Evolutionary conservation across 2,113 vertebrate genomes (phyloP), one percentile per base, ranked within the genome.

Genomic region (Rhabdomys dilectus): DNA sequence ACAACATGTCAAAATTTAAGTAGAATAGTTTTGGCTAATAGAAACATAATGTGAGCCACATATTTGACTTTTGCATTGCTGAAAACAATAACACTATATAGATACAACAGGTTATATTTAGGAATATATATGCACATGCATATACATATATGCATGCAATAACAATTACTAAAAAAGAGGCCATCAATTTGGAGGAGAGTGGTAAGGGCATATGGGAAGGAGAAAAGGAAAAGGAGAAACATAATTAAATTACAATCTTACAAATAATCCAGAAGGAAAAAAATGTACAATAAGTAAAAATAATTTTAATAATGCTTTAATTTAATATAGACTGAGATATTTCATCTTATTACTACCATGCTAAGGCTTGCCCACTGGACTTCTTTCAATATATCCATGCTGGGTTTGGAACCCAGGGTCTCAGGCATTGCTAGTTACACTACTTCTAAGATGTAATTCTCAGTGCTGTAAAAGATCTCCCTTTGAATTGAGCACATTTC

Each of bases 1-100:
- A 81, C 21, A 89, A 7, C 58, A 11, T 80, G 15, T 12, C 45
- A 91, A 48, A 82, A 72, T 84, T 96, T 95, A 93, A 87, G 19
- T 88, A 93, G 48, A 95, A 31, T 8, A 66, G 89, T 64, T 34
- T 16, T 34, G 12, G 78, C 24, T 21, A 70, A 31, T 51, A 60
- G 62, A 96, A 95, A 93, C n/a, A 75, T 19, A 77, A 81, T n/a
- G 15, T 31, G 34, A 89, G 29, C 0, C 6, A 76, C 17, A 89
- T 66, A 87, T 13, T 66, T 7, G 82, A 73, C 62, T 58, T 58
- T 56, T 31, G 10, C 1, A 60, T 60, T 45, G 8, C 19, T 82
- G 21, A 82, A 81, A 82, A 24, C 21, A n/a, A 1, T 21, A 81
- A 58, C 11, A n/a, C 19, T 81, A 53, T 24, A 81, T 0, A 11